phyloP scores from a whole-genome alignment of 1,140 invertebrate genomes.

The Drosophila sp. region DNA sequence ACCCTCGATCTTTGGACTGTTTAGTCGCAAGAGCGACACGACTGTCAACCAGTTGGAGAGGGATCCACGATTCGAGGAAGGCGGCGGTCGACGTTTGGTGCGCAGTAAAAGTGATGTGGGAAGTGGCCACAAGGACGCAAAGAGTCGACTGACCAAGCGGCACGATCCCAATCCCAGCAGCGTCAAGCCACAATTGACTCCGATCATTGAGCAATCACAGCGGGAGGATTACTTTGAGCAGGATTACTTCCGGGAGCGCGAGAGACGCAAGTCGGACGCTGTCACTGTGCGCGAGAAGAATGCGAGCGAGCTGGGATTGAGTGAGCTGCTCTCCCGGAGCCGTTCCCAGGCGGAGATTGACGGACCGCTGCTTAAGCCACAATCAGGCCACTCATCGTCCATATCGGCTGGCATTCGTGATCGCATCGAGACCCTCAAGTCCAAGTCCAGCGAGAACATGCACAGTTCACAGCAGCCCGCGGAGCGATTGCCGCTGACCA shows the following conservation, averaged over 20 bases:
- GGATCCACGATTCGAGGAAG: conserved; percentile 76
- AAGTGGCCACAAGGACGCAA: conserved; percentile 39
- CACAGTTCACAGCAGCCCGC: conserved; percentile 89
- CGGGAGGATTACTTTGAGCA: conserved; percentile 88
- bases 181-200: conserved; percentile 88
- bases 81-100: conserved; percentile 71
- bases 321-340: conserved; percentile 69
- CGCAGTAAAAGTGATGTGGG: conserved; percentile 90
- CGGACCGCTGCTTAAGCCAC: conserved; percentile 74
- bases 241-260: conserved; percentile 73
- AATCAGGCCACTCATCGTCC: conserved; percentile 66
- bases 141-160: conserved; percentile 1
- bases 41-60: conserved; percentile 68
- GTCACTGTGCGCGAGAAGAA: conserved; percentile 80
- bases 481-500: conserved; percentile 87
- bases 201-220: conserved; percentile 89
- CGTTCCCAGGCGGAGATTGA: conserved; percentile 69
- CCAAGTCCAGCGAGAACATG: conserved; percentile 86
- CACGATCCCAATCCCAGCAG: conserved; percentile 13
- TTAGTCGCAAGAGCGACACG: conserved; percentile 85
- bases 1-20: conserved; percentile 87
- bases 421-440: conserved; percentile 83
- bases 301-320: conserved; percentile 68
- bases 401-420: conserved; percentile 83
- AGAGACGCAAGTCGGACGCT: conserved; percentile 79